Conservation (phyloP, 2,113 vertebrate species). For the Laterallus jamaicensis region DNA sequence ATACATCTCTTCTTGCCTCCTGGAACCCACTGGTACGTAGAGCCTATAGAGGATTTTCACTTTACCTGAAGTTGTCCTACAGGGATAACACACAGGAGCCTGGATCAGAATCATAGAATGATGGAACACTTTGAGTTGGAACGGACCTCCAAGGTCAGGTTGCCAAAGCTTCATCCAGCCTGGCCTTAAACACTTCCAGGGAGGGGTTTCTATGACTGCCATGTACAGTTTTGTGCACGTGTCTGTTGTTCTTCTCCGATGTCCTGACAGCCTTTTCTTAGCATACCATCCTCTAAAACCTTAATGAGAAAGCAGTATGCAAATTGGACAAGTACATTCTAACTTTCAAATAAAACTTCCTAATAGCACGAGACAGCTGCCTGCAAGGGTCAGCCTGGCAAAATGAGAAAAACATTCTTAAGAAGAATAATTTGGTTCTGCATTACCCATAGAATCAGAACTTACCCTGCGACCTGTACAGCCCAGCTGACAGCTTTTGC, state of each 20-base stretch:
- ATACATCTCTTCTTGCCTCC: not conserved
- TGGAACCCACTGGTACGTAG: not conserved
- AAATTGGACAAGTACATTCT: not conserved
- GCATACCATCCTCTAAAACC: not conserved
- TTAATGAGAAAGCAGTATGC: not conserved
- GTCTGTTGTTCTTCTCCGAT: not conserved
- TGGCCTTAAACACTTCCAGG: no score
- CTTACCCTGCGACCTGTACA: not conserved
- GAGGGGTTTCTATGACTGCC: not conserved
- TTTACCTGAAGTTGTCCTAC: not conserved
- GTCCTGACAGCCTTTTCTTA: not conserved
- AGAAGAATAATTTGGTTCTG: not conserved
- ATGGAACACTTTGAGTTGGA: no score
- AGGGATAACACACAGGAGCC: not conserved
- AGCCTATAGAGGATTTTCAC: not conserved
- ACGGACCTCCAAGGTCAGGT: no score
- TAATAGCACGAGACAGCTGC: not conserved
- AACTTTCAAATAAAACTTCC: not conserved
- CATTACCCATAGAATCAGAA: not conserved
- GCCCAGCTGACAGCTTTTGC: not conserved
- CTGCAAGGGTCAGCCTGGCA: not conserved
- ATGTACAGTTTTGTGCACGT: not conserved
- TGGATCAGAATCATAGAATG: not conserved
- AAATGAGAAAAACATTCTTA: not conserved
- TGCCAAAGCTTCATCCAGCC: no score